A percentile compares a stretch with the other conserved stretches of the same genome.
Conservation (phyloP, 2,888 invertebrate genomes). For the Dasysyrphus tricinctus region DNA sequence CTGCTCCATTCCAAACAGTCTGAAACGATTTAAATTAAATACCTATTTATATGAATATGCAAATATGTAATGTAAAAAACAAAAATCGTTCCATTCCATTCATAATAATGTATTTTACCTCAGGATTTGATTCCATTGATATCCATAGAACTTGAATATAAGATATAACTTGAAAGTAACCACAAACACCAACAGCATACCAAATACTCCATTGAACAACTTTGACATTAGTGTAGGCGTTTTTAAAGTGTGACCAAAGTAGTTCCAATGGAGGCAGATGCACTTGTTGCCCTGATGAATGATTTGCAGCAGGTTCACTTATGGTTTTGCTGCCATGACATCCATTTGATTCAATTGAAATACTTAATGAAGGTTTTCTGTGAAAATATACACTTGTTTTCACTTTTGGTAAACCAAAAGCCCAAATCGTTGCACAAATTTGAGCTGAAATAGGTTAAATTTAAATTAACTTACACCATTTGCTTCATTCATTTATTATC, state of each 20-base stretch:
- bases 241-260: slow-evolving; percentile 86
- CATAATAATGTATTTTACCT: slow-evolving; percentile 76
- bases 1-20: slow-evolving; percentile 88
- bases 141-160: slow-evolving; percentile 91
- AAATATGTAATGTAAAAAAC: no score
- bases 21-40: slow-evolving; percentile 17
- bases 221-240: slow-evolving; percentile 86
- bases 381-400: slow-evolving; percentile 88
- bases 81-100: background rate
- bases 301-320: slow-evolving; percentile 1
- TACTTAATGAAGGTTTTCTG: slow-evolving; percentile 75
- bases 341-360: slow-evolving; percentile 7
- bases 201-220: slow-evolving; percentile 90
- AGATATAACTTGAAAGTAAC: slow-evolving; percentile 88
- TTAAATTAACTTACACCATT: background rate
- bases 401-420: slow-evolving; percentile 87
- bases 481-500: no score
- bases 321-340: slow-evolving; percentile 5
- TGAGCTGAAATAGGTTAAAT: slow-evolving; percentile 84
- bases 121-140: slow-evolving; percentile 83
- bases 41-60: no score
- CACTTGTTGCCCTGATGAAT: slow-evolving; percentile 61
- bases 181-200: slow-evolving; percentile 90
- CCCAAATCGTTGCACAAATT: slow-evolving; percentile 86
- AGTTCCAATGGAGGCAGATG: slow-evolving; percentile 78